Evolutionary conservation across 2,113 vertebrate species (phyloP), one percentile per base, ranked within the genome.

Genomic region (Etia nguti): DNA sequence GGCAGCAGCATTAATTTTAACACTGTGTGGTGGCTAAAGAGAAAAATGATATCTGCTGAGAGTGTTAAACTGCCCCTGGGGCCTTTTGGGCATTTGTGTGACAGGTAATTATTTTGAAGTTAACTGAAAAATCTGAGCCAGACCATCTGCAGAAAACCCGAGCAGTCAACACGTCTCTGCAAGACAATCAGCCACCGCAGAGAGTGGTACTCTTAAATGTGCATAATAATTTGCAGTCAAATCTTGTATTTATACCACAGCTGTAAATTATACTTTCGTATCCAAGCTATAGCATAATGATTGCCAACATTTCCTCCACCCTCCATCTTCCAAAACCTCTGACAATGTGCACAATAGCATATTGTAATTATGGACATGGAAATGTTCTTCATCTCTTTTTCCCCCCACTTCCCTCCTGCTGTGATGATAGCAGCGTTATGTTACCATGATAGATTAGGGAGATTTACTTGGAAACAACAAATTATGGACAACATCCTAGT

Each of bases 201-300:
- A 81, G 57, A 73, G n/a, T 82, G 60, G 46, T 34, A n/a, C 26
- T 79, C 79, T 82, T 62, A 68, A 86, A 89, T 75, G 73, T 65
- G 73, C 77, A 80, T 13, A 31, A 48, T 55, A 59, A 89, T 92
- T 88, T 59, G 75, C 8, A 2, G 85, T 65, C 57, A 86, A 88
- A 75, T 52, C 56, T 46, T 57, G 13, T 41, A 68, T 79, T 77
- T 79, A 59, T 60, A 22, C 70, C 24, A 38, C 57, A 54, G 50
- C 9, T 1, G 20, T 10, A 77, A 84, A 87, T 88, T 20, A 79
- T 56, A 77, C 50, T 59, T 77, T 16, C 26, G 38, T 79, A 56
- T 31, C 34, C 43, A 65, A 92, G 92, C 90, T 92, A 91, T 93
- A 85, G 75, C 52, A 68, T 84, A 90, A 92, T 92, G 86, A 94